Evolutionary conservation across 2,797 vertebrate species (phyloP), one percentile per base, ranked within the genome.

Genomic region (Enoplosus armatus): DNA sequence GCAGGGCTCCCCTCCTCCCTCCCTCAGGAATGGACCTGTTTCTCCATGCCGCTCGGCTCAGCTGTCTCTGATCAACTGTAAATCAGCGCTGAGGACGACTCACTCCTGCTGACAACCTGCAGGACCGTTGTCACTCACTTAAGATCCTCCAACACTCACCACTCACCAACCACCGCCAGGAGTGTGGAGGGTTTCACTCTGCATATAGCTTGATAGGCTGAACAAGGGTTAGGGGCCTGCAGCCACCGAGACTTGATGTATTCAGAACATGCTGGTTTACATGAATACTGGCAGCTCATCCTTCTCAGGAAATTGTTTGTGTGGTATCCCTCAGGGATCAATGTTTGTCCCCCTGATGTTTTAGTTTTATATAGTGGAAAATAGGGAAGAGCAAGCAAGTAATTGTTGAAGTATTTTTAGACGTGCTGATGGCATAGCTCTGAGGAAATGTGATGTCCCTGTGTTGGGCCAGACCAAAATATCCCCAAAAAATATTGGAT

Each of bases 111-210:
- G 90, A 91, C 90, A 93, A 87, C 89, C 64, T 68, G 79, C 73
- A 75, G 65, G 50, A 79, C 69, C 22, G 70, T 89, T 88, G 88
- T 89, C 89, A 92, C 90, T 92, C 84, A 90, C 86, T 90, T 87
- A 87, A 85, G 77, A 74, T 55, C 31, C 27, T 72, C 75, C 60
- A 61, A 39, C 82, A 59, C 78, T 85, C 81, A 75, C 39, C 37
- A 50, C 63, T 79, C 81, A 45, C 6, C 55, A n/a, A 2, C 22
- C 41, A 0, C 22, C 50, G 79, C 60, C 73, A 64, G 37, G 5
- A 62, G 48, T 8, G 73, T 1, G 4, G 27, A 68, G 47, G 27
- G 15, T 31, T 54, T 67, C 60, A 66, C 33, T 65, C 48, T 37
- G 35, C 20, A 58, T 35, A 16, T 24, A 65, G 33, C n/a, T 47